Evolutionary conservation across 2,113 vertebrate genomes (phyloP).

Genomic region (Burhinus oedicnemus): DNA sequence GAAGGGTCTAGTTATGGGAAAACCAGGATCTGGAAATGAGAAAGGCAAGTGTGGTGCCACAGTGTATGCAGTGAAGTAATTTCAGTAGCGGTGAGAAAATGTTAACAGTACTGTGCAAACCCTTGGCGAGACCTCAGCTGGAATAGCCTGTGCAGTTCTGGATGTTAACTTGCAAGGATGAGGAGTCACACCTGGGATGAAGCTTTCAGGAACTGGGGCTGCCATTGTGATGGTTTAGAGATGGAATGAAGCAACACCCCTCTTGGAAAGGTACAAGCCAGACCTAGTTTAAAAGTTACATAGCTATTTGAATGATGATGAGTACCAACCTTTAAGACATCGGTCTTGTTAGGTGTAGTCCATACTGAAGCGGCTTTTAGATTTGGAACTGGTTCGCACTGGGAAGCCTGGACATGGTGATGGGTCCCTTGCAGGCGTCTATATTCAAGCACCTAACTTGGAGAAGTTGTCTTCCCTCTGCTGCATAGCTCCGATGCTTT

Average conservation of each 20-base stretch:
- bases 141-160: neutral
- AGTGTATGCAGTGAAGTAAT: neutral
- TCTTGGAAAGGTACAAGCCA: neutral
- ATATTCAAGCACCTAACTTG: neutral
- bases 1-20: neutral
- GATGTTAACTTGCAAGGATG: neutral
- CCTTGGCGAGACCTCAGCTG: neutral
- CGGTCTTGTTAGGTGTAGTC: neutral
- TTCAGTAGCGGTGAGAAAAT: neutral
- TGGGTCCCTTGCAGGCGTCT: neutral
- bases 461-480: neutral
- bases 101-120: neutral
- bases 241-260: neutral
- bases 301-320: neutral
- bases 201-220: neutral
- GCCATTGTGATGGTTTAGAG: neutral
- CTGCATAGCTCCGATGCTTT: neutral
- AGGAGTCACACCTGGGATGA: neutral
- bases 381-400: neutral
- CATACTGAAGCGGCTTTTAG: neutral
- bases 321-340: neutral
- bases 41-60: neutral
- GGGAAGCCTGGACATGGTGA: neutral
- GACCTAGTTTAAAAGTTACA: neutral
- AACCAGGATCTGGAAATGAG: neutral